These are phyloP conservation scores for Sebastolobus altivelis DNA, from an alignment of 2,797 vertebrate species.

Conservation along the genomic window DNA sequence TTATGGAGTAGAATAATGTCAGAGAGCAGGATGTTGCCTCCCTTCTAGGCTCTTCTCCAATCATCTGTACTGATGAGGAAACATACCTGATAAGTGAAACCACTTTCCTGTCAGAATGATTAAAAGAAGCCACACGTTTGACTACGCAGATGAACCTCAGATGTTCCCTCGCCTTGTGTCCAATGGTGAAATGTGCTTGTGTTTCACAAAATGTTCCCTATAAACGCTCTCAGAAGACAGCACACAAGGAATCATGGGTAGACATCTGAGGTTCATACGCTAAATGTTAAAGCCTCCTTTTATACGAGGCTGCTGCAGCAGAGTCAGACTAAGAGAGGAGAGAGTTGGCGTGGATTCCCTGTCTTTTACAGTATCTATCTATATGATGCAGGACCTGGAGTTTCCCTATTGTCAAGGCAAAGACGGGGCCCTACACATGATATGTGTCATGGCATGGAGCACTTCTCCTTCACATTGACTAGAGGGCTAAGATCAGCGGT, in stretches of 20 bases:
- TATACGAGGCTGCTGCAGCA: conserved; percentile 48
- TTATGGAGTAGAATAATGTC: conserved; percentile 13
- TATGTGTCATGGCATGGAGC: conserved; percentile 54
- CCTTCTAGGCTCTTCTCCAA: neutral
- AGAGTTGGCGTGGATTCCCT: conserved; percentile 20
- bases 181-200: conserved; percentile 31
- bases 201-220: conserved; percentile 41
- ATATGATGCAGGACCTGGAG: conserved; percentile 30
- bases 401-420: conserved; percentile 21
- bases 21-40: conserved; percentile 22
- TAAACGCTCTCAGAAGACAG: conserved; percentile 24
- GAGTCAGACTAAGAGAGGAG: conserved; percentile 44
- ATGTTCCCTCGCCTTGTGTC: conserved; percentile 35
- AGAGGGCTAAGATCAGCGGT: conserved; percentile 35
- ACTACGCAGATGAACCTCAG: conserved; percentile 49
- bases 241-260: conserved; percentile 30
- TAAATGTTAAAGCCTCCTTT: conserved; percentile 22
- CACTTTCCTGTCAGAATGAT: conserved; percentile 21
- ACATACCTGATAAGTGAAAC: conserved; percentile 34
- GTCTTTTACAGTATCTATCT: conserved; percentile 41
- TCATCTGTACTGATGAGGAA: conserved; percentile 13
- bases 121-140: conserved; percentile 13
- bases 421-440: conserved; percentile 34
- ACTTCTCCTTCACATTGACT: conserved; percentile 42
- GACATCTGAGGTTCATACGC: conserved; percentile 62